A percentile compares a stretch with the other conserved stretches of the same genome.
phyloP scores from a whole-genome alignment of 2,888 invertebrate genomes.

The Dascillus cervinus region DNA sequence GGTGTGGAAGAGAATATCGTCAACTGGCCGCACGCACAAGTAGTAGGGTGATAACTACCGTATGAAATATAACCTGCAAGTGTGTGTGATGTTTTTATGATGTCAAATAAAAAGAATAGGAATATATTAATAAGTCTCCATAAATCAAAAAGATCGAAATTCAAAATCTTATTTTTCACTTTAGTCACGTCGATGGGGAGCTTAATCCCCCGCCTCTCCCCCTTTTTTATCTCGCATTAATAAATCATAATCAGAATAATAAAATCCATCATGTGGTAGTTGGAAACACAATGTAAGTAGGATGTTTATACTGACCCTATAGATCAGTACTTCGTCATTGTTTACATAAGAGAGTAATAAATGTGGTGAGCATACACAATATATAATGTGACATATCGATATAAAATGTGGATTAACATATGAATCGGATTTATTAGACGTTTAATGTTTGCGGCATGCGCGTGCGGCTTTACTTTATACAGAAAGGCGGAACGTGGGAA shows the following conservation, averaged over 20 bases:
- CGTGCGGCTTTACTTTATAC: constrained; percentile 31
- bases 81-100: constrained; percentile 42
- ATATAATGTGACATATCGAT: constrained; percentile 40
- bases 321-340: constrained; percentile 24
- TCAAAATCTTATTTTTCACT: too few species aligned
- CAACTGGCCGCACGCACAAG: constrained; percentile 11
- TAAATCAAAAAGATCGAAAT: too few species aligned
- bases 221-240: too few species aligned
- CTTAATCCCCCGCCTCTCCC: too few species aligned
- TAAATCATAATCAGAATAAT: too few species aligned
- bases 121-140: constrained; percentile 29
- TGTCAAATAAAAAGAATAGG: constrained; percentile 38
- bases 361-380: constrained; percentile 35
- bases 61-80: constrained; percentile 41
- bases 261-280: too few species aligned
- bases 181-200: too few species aligned
- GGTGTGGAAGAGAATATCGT: constrained; percentile 15
- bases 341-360: constrained; percentile 41
- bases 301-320: too few species aligned
- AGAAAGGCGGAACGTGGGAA: constrained; percentile 39
- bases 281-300: too few species aligned
- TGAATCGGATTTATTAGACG: constrained; percentile 43
- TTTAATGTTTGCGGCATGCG: constrained; percentile 40
- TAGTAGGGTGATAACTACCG: constrained; percentile 27
- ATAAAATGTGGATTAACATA: constrained; percentile 38